phyloP scores from a whole-genome alignment of 2,888 invertebrate species.

The Drosophila cracens region DNA sequence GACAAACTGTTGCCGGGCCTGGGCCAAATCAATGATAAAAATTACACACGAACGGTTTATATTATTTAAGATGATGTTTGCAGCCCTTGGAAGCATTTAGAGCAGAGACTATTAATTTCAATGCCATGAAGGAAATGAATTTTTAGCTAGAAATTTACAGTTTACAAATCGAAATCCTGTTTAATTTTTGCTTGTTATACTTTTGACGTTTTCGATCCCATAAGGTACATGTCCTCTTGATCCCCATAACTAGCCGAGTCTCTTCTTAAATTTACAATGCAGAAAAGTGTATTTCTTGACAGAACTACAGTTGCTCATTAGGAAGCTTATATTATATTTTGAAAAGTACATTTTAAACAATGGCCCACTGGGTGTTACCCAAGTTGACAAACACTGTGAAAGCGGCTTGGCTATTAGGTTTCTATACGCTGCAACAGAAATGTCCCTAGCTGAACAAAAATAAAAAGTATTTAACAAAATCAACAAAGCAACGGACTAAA shows the following conservation, averaged over 20 bases:
- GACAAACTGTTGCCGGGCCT: conserved; percentile 67
- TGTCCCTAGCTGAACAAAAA: conserved; percentile 25
- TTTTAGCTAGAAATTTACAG: conserved; percentile 19
- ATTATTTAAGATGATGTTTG: conserved; percentile 37
- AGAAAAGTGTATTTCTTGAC: neutral
- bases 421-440: conserved; percentile 25
- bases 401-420: conserved; percentile 16
- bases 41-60: conserved; percentile 69
- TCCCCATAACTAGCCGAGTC: neutral
- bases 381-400: conserved; percentile 5
- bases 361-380: neutral
- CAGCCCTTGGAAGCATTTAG: conserved; percentile 19
- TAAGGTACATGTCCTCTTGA: neutral
- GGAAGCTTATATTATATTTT: conserved; percentile 14
- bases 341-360: conserved; percentile 4
- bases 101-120: conserved; percentile 13
- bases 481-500: conserved; percentile 51
- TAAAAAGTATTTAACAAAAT: conserved; percentile 72
- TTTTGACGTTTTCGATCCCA: neutral
- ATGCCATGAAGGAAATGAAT: conserved; percentile 40
- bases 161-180: neutral
- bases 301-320: conserved; percentile 3
- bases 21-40: conserved; percentile 67
- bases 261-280: neutral
- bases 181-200: neutral